A percentile compares a stretch with the other conserved stretches of the same genome.
phyloP scores from a whole-genome alignment of 2,797 vertebrate species.

The Delichon dasypus region DNA sequence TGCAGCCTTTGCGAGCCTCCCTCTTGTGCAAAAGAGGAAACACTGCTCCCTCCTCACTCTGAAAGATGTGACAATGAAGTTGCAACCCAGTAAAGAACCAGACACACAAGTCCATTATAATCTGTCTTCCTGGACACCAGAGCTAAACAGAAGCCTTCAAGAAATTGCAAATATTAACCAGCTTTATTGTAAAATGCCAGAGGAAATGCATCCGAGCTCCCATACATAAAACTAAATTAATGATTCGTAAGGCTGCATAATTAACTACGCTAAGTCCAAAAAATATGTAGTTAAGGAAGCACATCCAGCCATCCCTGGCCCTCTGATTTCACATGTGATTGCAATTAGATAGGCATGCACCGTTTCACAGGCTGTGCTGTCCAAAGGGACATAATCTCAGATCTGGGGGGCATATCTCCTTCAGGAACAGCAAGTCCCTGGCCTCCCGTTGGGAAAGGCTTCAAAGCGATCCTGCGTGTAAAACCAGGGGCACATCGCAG shows the following conservation, averaged over 20 bases:
- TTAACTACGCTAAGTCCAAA: slow-evolving; percentile 24
- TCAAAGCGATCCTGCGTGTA: background rate
- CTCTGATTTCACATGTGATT: slow-evolving; percentile 12
- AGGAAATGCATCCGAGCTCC: slow-evolving; percentile 13
- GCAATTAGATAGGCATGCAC: slow-evolving; percentile 32
- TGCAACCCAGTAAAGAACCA: background rate
- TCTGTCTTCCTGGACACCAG: background rate
- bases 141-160: slow-evolving; percentile 2
- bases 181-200: background rate
- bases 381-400: background rate
- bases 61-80: background rate
- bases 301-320: background rate
- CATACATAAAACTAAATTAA: slow-evolving; percentile 22
- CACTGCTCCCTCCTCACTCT: background rate
- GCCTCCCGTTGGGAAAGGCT: background rate
- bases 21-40: background rate
- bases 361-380: slow-evolving; percentile 2
- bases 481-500: background rate
- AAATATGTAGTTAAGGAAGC: background rate
- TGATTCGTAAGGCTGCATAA: slow-evolving; percentile 21
- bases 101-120: background rate
- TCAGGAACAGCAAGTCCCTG: slow-evolving; percentile 10
- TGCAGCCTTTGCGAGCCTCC: background rate
- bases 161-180: slow-evolving; percentile 3
- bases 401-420: background rate